Evolutionary conservation across 2,797 vertebrate genomes (phyloP), one percentile per base, ranked within the genome.

Genomic region (Lepus oiostolus): DNA sequence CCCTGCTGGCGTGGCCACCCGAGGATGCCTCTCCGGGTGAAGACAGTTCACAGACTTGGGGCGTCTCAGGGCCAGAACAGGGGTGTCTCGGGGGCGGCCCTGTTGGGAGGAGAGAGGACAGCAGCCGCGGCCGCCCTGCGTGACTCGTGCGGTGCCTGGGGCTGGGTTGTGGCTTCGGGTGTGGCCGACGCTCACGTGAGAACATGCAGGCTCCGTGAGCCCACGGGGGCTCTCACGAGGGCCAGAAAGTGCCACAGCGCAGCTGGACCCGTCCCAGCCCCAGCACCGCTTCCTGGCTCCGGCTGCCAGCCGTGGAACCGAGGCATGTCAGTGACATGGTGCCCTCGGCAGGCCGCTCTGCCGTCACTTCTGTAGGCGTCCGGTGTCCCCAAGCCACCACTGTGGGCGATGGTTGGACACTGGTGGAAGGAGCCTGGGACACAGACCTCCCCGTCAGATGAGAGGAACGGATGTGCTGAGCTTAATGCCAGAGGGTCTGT

Each of bases 131-230:
- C 42, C 8, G 42, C 42, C 42, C 21, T 16, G 30, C 35, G 35
- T 35, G 35, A 35, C 35, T 35, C 35, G 35, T 35, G 35, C 2
- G 0, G 9, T 4, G 54, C 65, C 13, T 7, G 19, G 32, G 0
- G 4, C 74, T 2, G 21, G 38, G 22, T 22, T 8, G 8, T 30
- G 38, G 85, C 50, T 0, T 60, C 38, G 2, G 2, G 0, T 21
- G 5, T 4, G 0, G 30, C 7, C 0, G 50, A 21, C 1, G 0
- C 12, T 68, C 30, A 0, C 0, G 1, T 38, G 26, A 72, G 54
- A n/a, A 38, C 30, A 54, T 0, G 0, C 32, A 42, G 16, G 14
- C 38, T 79, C 9, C 9, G 1, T 8, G 91, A 38, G 54, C 16
- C 60, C 14, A 3, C 74, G 50, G 68, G 16, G 30, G 13, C 22